A percentile compares a stretch with the other conserved stretches of the same genome.
phyloP scores from a whole-genome alignment of 2,113 vertebrate species.

The Canis aureus region DNA sequence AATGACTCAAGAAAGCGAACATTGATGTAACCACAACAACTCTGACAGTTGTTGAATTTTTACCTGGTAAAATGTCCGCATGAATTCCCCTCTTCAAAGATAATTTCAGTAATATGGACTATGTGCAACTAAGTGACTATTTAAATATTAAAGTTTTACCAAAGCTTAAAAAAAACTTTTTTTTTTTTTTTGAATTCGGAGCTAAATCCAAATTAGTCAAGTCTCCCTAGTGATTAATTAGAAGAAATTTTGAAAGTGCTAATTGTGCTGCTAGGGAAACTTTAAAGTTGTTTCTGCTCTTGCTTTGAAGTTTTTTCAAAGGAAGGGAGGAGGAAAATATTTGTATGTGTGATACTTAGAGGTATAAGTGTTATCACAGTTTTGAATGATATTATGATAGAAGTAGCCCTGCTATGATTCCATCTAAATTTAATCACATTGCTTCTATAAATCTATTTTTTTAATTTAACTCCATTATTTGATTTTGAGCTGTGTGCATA shows the following conservation, averaged over 20 bases:
- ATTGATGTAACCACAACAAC: background rate
- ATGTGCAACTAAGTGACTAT: background rate
- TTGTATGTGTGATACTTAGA: background rate
- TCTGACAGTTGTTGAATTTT: background rate
- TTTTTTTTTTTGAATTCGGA: background rate
- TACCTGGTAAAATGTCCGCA: background rate
- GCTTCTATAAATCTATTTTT: background rate
- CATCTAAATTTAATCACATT: background rate
- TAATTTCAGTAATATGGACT: background rate
- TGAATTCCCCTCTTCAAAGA: background rate
- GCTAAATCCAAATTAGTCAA: constrained; percentile 34
- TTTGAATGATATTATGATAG: background rate
- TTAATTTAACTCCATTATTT: background rate
- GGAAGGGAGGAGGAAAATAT: background rate
- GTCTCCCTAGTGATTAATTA: constrained; percentile 55
- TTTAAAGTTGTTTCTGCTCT: constrained; percentile 16
- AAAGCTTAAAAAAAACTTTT: constrained; percentile 1
- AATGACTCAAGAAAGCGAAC: background rate
- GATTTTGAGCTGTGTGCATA: background rate
- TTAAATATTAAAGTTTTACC: background rate
- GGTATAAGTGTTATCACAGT: background rate
- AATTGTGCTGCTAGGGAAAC: constrained; percentile 54
- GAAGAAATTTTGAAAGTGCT: constrained; percentile 57
- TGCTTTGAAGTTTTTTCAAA: constrained; percentile 70
- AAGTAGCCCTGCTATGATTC: background rate